Evolutionary conservation across 1,140 invertebrate genomes (phyloP).

Genomic region (Hermetia illucens): DNA sequence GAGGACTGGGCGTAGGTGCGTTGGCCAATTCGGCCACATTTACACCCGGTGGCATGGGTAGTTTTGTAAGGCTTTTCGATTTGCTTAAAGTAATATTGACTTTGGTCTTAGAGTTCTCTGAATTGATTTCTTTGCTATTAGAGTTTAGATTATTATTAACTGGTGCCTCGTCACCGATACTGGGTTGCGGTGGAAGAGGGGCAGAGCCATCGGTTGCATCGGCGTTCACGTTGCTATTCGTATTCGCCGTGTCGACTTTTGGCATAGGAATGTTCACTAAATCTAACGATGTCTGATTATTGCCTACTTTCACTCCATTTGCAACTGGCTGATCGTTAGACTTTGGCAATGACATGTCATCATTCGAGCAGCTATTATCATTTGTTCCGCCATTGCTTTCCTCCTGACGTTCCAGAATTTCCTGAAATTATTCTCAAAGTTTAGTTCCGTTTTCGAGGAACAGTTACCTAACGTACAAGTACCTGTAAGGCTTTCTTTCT

Average conservation of each 20-base stretch:
- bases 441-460: neutral
- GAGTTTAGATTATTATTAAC: conserved; percentile 1
- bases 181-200: neutral
- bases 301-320: conserved; percentile 17
- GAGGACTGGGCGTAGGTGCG: conserved; percentile 22
- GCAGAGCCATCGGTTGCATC: conserved; percentile 3
- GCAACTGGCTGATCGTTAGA: conserved; percentile 1
- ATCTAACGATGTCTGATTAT: conserved; percentile 26
- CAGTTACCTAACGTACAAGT: conserved; percentile 7
- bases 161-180: conserved; percentile 17
- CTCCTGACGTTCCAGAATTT: conserved; percentile 43
- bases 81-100: conserved; percentile 19
- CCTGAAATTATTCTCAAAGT: conserved; percentile 23
- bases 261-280: conserved; percentile 48
- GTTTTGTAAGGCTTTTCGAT: conserved; percentile 51
- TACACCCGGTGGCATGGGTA: conserved; percentile 75
- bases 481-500: conserved; percentile 49
- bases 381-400: conserved; percentile 28
- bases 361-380: neutral
- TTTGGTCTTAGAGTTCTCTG: neutral
- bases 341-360: neutral
- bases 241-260: conserved; percentile 10
- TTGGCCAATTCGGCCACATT: conserved; percentile 47
- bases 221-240: neutral
- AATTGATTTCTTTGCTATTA: neutral